Conservation (phyloP, 2,113 vertebrate species). For the Hiodon tergisus region DNA sequence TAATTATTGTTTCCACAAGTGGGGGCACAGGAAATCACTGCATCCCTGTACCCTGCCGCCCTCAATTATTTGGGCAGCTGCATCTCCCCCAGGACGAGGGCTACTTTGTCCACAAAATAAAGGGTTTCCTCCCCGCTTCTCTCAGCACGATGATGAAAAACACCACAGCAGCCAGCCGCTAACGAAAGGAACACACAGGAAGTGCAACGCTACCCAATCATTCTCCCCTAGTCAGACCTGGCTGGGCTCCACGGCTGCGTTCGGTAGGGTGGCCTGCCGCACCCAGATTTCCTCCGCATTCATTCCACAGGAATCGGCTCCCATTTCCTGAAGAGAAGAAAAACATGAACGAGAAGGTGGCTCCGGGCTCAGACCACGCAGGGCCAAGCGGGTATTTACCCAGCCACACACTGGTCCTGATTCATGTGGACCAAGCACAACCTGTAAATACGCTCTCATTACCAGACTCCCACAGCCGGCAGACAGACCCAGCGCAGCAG, state of each 20-base stretch:
- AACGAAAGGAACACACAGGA: conserved; percentile 99
- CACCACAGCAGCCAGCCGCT: conserved; percentile 80
- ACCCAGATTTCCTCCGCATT: conserved; percentile 89
- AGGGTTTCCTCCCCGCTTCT: conserved; percentile 90
- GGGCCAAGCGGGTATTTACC: conserved; percentile 67
- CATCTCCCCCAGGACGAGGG: conserved; percentile 72
- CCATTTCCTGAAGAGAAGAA: conserved; percentile 76
- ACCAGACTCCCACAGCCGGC: conserved; percentile 58
- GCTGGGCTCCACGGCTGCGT: conserved; percentile 55
- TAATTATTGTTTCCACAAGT: conserved; percentile 91
- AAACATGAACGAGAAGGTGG: conserved; percentile 38
- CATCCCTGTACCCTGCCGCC: conserved; percentile 36
- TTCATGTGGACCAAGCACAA: conserved; percentile 69
- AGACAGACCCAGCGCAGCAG: conserved; percentile 40
- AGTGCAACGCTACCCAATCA: conserved; percentile 99
- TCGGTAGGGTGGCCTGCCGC: conserved; percentile 48
- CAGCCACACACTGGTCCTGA: conserved; percentile 67
- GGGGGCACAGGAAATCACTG: conserved; percentile 81
- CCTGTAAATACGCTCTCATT: conserved; percentile 68
- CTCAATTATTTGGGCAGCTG: conserved; percentile 77
- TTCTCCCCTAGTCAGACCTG: conserved; percentile 96
- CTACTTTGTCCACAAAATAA: conserved; percentile 71
- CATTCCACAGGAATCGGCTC: conserved; percentile 85
- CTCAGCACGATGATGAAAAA: conserved; percentile 95
- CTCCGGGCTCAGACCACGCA: conserved; percentile 52